These are phyloP conservation scores for Hyperoodon ampullatus DNA, from an alignment of 2,113 vertebrate genomes.

Conservation along the genomic window DNA sequence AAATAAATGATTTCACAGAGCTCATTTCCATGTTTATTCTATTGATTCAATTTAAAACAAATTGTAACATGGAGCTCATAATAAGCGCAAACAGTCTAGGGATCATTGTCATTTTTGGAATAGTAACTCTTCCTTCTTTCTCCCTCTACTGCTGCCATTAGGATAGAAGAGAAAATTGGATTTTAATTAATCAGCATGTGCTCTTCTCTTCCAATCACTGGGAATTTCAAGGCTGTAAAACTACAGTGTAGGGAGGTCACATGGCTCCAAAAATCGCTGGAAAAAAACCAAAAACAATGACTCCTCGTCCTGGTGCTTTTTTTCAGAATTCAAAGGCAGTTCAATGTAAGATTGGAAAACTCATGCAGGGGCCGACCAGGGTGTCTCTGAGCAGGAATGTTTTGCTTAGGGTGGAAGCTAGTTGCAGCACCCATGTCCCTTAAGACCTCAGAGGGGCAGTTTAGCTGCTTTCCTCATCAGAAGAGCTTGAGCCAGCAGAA, in stretches of 20 bases:
- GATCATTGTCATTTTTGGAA: constrained; percentile 85
- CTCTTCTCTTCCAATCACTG: constrained; percentile 61
- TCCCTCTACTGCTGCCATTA: constrained; percentile 80
- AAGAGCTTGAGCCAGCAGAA: not conserved
- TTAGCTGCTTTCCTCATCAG: not conserved
- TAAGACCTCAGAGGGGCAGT: not conserved
- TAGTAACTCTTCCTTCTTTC: constrained; percentile 77
- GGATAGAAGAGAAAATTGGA: constrained; percentile 82
- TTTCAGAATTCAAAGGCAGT: not conserved
- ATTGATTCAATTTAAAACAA: constrained; percentile 71
- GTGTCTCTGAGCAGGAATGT: not conserved
- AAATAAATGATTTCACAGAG: constrained; percentile 82
- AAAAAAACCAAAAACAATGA: not conserved
- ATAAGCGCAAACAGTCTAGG: constrained; percentile 77
- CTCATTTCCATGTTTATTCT: constrained; percentile 81
- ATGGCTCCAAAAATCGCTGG: constrained; percentile 17
- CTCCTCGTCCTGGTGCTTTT: not conserved
- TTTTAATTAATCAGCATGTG: constrained; percentile 86
- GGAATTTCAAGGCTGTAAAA: constrained; percentile 55
- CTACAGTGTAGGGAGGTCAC: constrained; percentile 14
- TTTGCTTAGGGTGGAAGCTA: not conserved
- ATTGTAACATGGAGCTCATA: constrained; percentile 73
- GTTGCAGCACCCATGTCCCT: not conserved
- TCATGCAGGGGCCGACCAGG: not conserved
- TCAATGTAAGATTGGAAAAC: not conserved